A percentile compares a stretch with the other conserved stretches of the same genome.
Evolutionary conservation across 2,888 invertebrate genomes (phyloP).

Genomic region (Tholera decimalis): DNA sequence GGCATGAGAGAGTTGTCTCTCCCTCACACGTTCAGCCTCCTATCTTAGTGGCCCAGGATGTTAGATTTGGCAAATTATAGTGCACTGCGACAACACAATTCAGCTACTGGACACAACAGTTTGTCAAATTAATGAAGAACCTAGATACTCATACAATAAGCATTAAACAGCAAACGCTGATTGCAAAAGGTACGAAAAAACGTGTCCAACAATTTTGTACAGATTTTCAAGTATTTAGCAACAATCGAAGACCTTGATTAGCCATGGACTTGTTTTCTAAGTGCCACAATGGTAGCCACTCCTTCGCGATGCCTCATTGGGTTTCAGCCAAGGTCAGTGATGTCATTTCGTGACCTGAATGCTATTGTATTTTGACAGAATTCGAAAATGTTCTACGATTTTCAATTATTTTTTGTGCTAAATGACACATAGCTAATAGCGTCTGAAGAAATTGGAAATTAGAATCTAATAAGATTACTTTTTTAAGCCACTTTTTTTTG

Average conservation of each 20-base stretch:
- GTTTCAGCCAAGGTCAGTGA: conserved; percentile 59
- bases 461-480: not conserved
- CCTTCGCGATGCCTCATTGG: conserved; percentile 49
- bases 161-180: not conserved
- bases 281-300: conserved; percentile 49
- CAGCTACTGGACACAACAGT: too few species aligned
- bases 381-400: conserved; percentile 32
- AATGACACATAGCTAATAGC: too few species aligned
- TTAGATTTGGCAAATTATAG: too few species aligned
- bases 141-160: not conserved
- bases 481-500: too few species aligned
- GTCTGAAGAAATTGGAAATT: not conserved
- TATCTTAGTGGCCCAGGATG: too few species aligned
- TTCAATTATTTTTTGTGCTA: conserved; percentile 9
- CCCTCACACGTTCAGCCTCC: too few species aligned
- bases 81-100: too few species aligned
- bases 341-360: conserved; percentile 54
- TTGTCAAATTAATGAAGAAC: too few species aligned
- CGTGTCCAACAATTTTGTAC: conserved; percentile 22
- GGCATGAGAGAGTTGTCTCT: too few species aligned
- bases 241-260: conserved; percentile 48
- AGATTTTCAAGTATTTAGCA: conserved; percentile 42
- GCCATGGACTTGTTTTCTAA: conserved; percentile 47
- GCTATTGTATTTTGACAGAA: conserved; percentile 31
- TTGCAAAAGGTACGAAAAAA: conserved; percentile 24